Conservation (phyloP, 1,140 invertebrate genomes). For the Brachionus calyciflorus region DNA sequence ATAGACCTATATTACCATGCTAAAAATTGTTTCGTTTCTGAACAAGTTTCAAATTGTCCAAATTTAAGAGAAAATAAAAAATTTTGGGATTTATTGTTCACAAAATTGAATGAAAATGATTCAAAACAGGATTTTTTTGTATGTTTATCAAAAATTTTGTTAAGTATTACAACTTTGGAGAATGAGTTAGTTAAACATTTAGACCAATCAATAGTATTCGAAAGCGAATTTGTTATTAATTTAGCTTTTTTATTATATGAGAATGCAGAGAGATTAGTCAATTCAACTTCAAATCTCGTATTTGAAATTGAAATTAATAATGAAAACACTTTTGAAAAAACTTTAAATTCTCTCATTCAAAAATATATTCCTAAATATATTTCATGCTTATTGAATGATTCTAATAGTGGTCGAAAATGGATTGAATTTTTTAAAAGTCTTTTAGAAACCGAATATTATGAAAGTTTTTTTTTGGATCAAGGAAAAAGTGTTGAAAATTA, state of each 20-base stretch:
- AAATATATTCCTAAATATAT: slow-evolving; percentile 13
- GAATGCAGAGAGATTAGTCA: neutral
- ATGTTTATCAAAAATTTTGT: neutral
- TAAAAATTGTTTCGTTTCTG: neutral
- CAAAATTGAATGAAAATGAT: neutral
- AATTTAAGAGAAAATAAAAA: neutral
- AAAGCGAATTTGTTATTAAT: slow-evolving; percentile 6
- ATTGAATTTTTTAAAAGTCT: neutral
- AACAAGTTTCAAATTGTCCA: neutral
- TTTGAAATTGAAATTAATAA: slow-evolving; percentile 4
- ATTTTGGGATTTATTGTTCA: neutral
- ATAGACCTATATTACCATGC: neutral
- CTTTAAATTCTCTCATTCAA: neutral
- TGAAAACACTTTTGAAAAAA: slow-evolving; percentile 1
- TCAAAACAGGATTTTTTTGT: neutral
- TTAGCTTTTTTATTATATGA: slow-evolving; percentile 21
- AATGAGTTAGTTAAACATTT: slow-evolving; percentile 7
- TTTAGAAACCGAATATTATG: neutral
- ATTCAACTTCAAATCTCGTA: neutral
- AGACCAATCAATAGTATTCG: neutral
- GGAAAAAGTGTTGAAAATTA: neutral
- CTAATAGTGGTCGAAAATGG: neutral
- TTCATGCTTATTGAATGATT: neutral
- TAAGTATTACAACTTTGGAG: neutral
- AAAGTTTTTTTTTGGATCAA: neutral